These are phyloP conservation scores for Ispidina picta DNA, from an alignment of 2,797 vertebrate species.

Conservation along the genomic window DNA sequence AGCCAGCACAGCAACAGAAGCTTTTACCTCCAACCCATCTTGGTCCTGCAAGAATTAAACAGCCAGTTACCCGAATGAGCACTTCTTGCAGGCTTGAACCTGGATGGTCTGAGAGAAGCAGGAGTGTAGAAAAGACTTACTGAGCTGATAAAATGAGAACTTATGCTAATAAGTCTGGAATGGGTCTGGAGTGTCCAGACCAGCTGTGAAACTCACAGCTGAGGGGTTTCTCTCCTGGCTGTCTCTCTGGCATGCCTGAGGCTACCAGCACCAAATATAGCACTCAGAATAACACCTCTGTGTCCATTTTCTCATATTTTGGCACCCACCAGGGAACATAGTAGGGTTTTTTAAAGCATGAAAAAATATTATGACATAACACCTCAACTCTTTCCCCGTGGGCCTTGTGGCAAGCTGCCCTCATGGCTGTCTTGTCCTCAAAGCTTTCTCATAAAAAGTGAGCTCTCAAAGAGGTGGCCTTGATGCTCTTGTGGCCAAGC, in stretches of 20 bases:
- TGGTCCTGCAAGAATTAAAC: background rate
- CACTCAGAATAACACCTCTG: background rate
- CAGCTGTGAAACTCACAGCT: background rate
- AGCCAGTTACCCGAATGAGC: background rate
- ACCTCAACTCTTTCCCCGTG: background rate
- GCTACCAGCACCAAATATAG: background rate
- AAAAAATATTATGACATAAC: conserved; percentile 22
- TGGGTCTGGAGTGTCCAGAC: background rate
- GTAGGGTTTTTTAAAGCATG: background rate
- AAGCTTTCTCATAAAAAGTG: background rate
- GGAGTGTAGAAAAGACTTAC: background rate
- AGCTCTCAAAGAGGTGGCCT: conserved; percentile 1
- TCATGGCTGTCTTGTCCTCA: background rate
- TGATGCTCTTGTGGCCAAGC: background rate
- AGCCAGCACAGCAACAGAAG: background rate
- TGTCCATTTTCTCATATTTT: conserved; percentile 1
- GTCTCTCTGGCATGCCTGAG: background rate
- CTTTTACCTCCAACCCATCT: background rate
- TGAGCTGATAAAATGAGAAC: background rate
- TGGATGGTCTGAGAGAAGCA: background rate
- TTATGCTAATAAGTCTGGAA: background rate
- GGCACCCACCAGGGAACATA: background rate
- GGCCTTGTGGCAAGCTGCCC: background rate
- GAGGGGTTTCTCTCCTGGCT: background rate
- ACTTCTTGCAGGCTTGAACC: background rate